phyloP scores from a whole-genome alignment of 2,113 vertebrate species.

The Centropus bengalensis region DNA sequence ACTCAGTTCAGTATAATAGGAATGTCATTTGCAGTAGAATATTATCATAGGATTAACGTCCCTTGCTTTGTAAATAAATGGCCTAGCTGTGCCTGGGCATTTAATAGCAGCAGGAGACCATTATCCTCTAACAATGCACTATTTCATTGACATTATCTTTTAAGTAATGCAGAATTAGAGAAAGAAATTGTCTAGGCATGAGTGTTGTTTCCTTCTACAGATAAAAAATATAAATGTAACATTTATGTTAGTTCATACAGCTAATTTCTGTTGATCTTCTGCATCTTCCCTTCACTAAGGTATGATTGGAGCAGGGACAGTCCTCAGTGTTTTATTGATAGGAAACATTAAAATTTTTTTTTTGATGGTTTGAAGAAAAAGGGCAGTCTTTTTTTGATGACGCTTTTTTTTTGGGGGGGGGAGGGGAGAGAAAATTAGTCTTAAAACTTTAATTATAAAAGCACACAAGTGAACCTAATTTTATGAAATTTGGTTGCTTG shows the following conservation, averaged over 20 bases:
- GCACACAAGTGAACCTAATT: not conserved
- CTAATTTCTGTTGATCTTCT: not conserved
- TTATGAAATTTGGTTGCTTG: not conserved
- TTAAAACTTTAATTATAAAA: not conserved
- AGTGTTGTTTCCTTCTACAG: not conserved
- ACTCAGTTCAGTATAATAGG: not conserved
- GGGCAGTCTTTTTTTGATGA: not conserved
- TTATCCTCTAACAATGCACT: constrained; percentile 26
- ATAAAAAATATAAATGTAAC: not conserved
- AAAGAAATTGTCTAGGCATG: not conserved
- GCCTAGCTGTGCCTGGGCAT: not conserved
- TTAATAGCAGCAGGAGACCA: constrained; percentile 43
- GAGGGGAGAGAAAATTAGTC: not conserved
- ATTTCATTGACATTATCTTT: constrained; percentile 9
- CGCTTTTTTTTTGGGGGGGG: not conserved
- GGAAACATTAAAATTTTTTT: not conserved
- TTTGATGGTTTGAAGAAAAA: not conserved
- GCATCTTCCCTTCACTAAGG: not conserved
- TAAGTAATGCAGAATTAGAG: not conserved
- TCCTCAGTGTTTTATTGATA: not conserved
- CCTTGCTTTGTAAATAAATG: constrained; percentile 26
- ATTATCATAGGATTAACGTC: not conserved
- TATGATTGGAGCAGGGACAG: not conserved
- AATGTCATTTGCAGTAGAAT: constrained; percentile 8
- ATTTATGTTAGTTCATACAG: not conserved